Evolutionary conservation across 2,113 vertebrate species (phyloP), one percentile per base, ranked within the genome.

Genomic region (Calidris pygmaea): DNA sequence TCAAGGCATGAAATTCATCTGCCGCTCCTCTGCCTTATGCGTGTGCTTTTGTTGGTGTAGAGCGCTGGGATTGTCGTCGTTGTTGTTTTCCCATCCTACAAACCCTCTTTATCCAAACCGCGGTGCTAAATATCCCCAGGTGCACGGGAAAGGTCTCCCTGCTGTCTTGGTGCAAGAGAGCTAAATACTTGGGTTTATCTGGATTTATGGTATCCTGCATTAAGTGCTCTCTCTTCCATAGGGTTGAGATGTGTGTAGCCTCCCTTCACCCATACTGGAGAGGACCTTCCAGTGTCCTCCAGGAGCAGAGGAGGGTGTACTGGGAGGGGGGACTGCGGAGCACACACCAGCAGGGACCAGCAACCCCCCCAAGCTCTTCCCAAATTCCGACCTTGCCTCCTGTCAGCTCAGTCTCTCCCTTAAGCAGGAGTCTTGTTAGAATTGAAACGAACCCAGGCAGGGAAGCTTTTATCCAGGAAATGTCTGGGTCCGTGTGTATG

Each of bases 1-100:
- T 87, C 85, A 78, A 86, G 56, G 83, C 83, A 48, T 84, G 78
- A 89, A 94, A 91, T 84, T 91, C 62, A 20, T 15, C 87, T 89
- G 83, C 89, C 41, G 75, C 68, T 76, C 60, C 45, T 90, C 71
- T 78, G 73, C 71, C 65, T 92, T 63, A 14, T 26, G 29, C 26
- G 32, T 53, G 56, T 4, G 24, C 58, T 94, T 76, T 85, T 87
- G 85, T 95, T 43, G 12, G 71, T 26, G 63, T 56, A 56, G 56
- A 45, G 68, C 63, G 3, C 47, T 14, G 70, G 71, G 93, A 65
- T 89, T 34, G 48, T 60, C 48, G 6, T 60, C 71, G 58, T 47
- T 80, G 75, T 59, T 84, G 58, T 67, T 96, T 84, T 75, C 60
- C 68, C 67, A 62, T 93, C 84, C 45, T 83, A 14, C 84, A 84